A percentile compares a stretch with the other conserved stretches of the same genome.
Evolutionary conservation across 2,888 invertebrate genomes (phyloP).

Genomic region (Ochropleura leucogaster): DNA sequence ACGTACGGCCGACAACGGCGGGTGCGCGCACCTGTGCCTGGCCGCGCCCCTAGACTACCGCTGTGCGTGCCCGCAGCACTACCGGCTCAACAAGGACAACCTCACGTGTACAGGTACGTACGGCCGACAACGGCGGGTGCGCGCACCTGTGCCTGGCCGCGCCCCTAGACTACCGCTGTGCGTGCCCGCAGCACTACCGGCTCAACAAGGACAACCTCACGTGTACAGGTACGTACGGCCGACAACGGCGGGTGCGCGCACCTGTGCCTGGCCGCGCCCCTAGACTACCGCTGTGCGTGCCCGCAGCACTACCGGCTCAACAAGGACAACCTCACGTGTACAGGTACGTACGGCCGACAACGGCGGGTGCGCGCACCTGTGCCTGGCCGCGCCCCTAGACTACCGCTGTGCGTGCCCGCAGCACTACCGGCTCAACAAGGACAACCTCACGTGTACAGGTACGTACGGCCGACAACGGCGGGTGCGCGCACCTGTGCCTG

Average conservation of each 20-base stretch:
- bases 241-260: conserved; percentile 96
- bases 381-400: conserved; percentile 91
- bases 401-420: conserved; percentile 94
- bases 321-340: conserved; percentile 93
- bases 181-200: conserved; percentile 95
- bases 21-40: conserved; percentile 96
- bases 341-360: conserved; percentile 91
- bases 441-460: conserved; percentile 93
- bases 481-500: conserved; percentile 96
- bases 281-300: conserved; percentile 93
- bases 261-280: conserved; percentile 93
- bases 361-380: conserved; percentile 96
- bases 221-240: conserved; percentile 91
- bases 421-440: conserved; percentile 93
- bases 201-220: conserved; percentile 93
- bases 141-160: conserved; percentile 95
- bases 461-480: conserved; percentile 93
- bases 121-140: conserved; percentile 95
- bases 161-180: conserved; percentile 90
- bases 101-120: conserved; percentile 92
- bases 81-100: conserved; percentile 92
- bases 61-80: conserved; percentile 96
- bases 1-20: conserved; percentile 93
- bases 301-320: conserved; percentile 94
- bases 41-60: conserved; percentile 86